phyloP scores from a whole-genome alignment of 2,888 invertebrate species.

The Emmelina monodactyla region DNA sequence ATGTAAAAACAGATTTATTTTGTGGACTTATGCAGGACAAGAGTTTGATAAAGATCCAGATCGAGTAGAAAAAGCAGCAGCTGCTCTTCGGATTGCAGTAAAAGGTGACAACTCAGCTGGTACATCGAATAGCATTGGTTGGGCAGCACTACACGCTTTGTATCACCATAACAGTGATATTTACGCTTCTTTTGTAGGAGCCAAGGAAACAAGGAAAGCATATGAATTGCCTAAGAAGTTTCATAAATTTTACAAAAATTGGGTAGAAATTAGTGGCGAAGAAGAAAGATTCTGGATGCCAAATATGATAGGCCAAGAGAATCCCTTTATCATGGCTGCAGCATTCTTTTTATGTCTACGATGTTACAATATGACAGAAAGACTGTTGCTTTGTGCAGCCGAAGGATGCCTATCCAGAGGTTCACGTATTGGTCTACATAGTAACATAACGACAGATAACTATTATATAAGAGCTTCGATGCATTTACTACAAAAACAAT shows the following conservation, averaged over 20 bases:
- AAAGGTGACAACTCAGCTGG: constrained; percentile 46
- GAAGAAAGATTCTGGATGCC: constrained; percentile 51
- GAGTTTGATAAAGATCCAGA: constrained; percentile 33
- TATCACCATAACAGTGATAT: constrained; percentile 30
- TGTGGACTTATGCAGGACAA: constrained; percentile 43
- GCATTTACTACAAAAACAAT: constrained; percentile 26
- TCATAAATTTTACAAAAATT: constrained; percentile 33
- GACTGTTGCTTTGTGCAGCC: constrained; percentile 34
- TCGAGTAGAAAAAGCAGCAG: constrained; percentile 24
- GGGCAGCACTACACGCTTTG: constrained; percentile 47
- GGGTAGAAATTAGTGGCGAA: constrained; percentile 43
- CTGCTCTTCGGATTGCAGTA: constrained; percentile 44
- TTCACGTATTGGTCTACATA: constrained; percentile 18
- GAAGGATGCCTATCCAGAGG: constrained; percentile 33
- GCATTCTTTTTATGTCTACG: constrained; percentile 52
- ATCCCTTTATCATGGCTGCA: constrained; percentile 45
- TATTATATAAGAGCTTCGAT: constrained; percentile 42
- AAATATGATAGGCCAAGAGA: constrained; percentile 21
- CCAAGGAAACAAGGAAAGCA: constrained; percentile 45
- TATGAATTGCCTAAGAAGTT: constrained; percentile 38
- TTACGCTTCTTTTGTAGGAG: constrained; percentile 38
- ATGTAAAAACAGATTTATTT: constrained; percentile 36
- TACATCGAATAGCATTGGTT: constrained; percentile 42
- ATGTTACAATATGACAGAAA: constrained; percentile 39
- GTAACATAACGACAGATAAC: constrained; percentile 23